Evolutionary conservation across 1,140 invertebrate species (phyloP), one percentile per base, ranked within the genome.

Genomic region (Laodelphax striatellus): DNA sequence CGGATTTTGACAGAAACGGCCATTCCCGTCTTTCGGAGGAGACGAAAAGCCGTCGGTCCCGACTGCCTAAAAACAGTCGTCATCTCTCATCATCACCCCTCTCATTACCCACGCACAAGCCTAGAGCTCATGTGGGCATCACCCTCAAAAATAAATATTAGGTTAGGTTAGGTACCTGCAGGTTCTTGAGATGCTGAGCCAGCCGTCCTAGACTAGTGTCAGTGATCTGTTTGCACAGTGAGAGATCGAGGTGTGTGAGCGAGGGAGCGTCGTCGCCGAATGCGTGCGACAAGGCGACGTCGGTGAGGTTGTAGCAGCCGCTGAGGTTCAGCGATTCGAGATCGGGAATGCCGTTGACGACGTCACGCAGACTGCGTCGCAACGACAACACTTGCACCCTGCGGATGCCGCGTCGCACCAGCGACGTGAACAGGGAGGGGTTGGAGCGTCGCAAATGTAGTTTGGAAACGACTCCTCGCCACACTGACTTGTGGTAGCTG

Each of bases 141-240:
- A n/a, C n/a, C n/a, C n/a, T n/a, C n/a, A n/a, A n/a, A n/a, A n/a
- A n/a, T n/a, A n/a, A n/a, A n/a, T n/a, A n/a, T 38, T 9, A 38
- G 11, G 11, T 13, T 38, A 38, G 8, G 34, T 38, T 38, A 38
- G 4, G 34, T 38, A 38, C 34, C 34, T 94, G 88, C 14, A 97
- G 76, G 71, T 94, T 94, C 72, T 86, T 86, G n/a, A 94, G 73
- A 67, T 82, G 84, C 68, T 92, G 85, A 3, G 90, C 87, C 70
- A 96, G 94, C 66, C 84, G 78, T 9, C 83, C 82, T 5, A 96
- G 76, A 24, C 88, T 87, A 0, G 82, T 82, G 72, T 97, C 93
- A 0, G 90, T 92, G 17, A 97, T 85, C 76, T 95, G 92, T 74
- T 97, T 97, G 76, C 94, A 97, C 52, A 97, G 77, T 5, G 90